Conservation (phyloP, 2,797 vertebrate genomes). For the Leptatherina wallacei region DNA sequence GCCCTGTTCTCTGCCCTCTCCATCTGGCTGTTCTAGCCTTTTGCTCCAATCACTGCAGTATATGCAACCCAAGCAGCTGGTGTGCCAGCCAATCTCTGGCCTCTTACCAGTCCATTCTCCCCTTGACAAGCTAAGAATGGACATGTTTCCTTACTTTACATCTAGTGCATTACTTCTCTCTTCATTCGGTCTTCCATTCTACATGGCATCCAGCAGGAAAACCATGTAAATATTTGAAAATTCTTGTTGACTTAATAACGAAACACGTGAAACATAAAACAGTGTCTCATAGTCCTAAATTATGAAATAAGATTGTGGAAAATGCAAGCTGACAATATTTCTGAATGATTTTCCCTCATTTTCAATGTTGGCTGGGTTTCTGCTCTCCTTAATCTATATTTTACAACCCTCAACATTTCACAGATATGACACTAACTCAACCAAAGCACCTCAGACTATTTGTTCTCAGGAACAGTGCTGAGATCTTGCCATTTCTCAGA, state of each 20-base stretch:
- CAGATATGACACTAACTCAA: background rate
- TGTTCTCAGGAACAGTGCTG: background rate
- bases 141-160: conserved; percentile 22
- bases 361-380: background rate
- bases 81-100: conserved; percentile 48
- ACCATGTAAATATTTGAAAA: background rate
- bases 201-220: background rate
- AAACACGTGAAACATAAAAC: background rate
- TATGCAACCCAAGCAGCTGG: conserved; percentile 58
- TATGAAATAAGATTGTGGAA: background rate
- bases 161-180: background rate
- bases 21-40: conserved; percentile 65
- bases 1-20: conserved; percentile 59
- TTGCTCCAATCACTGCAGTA: conserved; percentile 45
- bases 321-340: background rate
- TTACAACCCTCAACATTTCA: background rate
- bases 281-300: background rate
- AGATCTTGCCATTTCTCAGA: background rate
- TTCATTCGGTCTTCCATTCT: conserved; percentile 4
- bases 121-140: conserved; percentile 41
- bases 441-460: background rate
- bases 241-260: background rate
- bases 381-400: background rate
- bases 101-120: conserved; percentile 32
- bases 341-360: background rate